phyloP scores from a whole-genome alignment of 2,113 vertebrate genomes.

The Oceanites oceanicus region DNA sequence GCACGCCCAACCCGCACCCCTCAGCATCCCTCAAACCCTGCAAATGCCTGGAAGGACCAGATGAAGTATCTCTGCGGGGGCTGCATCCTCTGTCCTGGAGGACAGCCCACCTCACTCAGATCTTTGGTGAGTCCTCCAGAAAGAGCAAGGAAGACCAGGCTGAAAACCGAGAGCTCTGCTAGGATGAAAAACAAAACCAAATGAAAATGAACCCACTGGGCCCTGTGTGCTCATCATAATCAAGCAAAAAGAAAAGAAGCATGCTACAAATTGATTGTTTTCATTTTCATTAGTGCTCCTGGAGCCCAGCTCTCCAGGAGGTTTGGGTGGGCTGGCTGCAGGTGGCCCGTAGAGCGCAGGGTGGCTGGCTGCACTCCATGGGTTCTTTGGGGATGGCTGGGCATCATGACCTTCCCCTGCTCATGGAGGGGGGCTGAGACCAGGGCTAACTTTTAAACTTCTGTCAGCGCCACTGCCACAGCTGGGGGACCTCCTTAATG shows the following conservation, averaged over 20 bases:
- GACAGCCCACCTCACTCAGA: neutral
- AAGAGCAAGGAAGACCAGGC: neutral
- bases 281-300: neutral
- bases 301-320: neutral
- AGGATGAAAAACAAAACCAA: neutral
- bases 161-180: neutral
- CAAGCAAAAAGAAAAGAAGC: neutral
- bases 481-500: neutral
- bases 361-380: accelerated
- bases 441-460: neutral
- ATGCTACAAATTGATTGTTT: neutral
- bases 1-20: too few relatives aligned
- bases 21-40: neutral
- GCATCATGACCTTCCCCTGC: neutral
- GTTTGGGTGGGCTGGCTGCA: neutral
- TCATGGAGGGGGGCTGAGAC: neutral
- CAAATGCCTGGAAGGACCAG: neutral
- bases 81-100: neutral
- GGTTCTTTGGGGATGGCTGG: accelerated
- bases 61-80: neutral
- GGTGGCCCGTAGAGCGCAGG: accelerated
- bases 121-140: neutral
- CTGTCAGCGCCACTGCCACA: neutral
- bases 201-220: neutral
- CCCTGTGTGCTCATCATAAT: neutral